phyloP scores from a whole-genome alignment of 2,888 invertebrate species.

The Lampropteryx suffumata region DNA sequence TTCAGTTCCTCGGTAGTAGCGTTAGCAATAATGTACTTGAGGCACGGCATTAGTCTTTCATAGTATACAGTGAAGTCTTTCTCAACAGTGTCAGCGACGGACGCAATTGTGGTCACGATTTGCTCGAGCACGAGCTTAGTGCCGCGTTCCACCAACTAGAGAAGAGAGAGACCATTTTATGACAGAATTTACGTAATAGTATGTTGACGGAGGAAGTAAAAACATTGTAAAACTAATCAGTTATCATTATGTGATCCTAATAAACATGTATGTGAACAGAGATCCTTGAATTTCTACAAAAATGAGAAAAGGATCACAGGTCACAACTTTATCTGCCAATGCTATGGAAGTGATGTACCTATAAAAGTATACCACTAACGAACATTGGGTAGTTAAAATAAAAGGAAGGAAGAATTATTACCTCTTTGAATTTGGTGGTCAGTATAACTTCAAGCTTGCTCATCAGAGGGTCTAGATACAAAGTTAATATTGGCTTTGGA shows the following conservation, averaged over 20 bases:
- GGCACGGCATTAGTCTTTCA: constrained; percentile 95
- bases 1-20: constrained; percentile 94
- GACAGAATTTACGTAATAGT: not conserved
- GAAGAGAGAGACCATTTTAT: constrained; percentile 11
- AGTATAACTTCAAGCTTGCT: constrained; percentile 94
- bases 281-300: constrained; percentile 67
- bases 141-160: constrained; percentile 92
- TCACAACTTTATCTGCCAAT: constrained; percentile 73
- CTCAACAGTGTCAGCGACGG: constrained; percentile 98
- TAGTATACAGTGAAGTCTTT: constrained; percentile 98
- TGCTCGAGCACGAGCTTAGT: constrained; percentile 98
- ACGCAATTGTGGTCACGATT: constrained; percentile 98
- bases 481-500: constrained; percentile 95
- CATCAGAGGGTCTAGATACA: constrained; percentile 96
- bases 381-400: constrained; percentile 63
- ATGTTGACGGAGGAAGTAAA: too few relatives aligned
- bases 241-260: too few relatives aligned
- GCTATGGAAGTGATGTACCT: constrained; percentile 75
- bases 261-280: constrained; percentile 68
- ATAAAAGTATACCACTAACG: constrained; percentile 70
- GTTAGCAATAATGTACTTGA: constrained; percentile 98
- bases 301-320: constrained; percentile 71
- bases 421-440: constrained; percentile 96
- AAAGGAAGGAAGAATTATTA: constrained; percentile 43
- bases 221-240: too few relatives aligned